Evolutionary conservation across 2,888 invertebrate species (phyloP).

Genomic region (Himalopsyche japonica): DNA sequence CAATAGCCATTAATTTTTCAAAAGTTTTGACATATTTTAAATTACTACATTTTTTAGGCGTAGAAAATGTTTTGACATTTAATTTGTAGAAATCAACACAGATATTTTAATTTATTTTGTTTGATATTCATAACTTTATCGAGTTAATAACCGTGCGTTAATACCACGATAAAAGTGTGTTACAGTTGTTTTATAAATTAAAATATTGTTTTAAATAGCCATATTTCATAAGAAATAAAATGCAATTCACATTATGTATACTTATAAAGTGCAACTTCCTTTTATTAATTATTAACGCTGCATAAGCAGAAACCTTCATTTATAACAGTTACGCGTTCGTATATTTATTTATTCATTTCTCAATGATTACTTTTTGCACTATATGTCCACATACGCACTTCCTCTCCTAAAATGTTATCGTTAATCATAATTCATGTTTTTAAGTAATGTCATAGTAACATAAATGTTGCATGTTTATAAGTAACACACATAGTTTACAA

Average conservation of each 20-base stretch:
- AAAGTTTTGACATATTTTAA: not conserved
- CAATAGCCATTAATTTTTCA: not conserved
- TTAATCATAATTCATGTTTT: conserved; percentile 5
- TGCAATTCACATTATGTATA: not conserved
- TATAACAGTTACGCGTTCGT: not conserved
- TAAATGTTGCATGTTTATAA: conserved; percentile 7
- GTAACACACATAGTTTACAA: not conserved
- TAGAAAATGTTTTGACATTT: not conserved
- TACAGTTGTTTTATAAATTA: not conserved
- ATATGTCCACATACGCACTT: conserved; percentile 5
- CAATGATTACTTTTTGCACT: not conserved
- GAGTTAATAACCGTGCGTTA: not conserved
- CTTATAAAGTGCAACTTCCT: not conserved
- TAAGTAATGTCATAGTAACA: not conserved
- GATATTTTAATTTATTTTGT: not conserved
- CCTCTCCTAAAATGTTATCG: not conserved
- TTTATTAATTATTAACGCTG: not conserved
- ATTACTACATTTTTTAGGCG: not conserved
- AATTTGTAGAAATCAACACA: not conserved
- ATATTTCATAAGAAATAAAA: not conserved
- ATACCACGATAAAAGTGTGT: not conserved
- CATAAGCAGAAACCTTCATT: not conserved
- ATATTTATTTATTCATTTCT: not conserved
- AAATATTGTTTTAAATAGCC: not conserved
- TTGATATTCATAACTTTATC: not conserved